Percentiles rank a stretch among this genome's conserved stretches.
Evolutionary conservation across 2,797 vertebrate species (phyloP).

Genomic region (Sebastes hopkinsi): DNA sequence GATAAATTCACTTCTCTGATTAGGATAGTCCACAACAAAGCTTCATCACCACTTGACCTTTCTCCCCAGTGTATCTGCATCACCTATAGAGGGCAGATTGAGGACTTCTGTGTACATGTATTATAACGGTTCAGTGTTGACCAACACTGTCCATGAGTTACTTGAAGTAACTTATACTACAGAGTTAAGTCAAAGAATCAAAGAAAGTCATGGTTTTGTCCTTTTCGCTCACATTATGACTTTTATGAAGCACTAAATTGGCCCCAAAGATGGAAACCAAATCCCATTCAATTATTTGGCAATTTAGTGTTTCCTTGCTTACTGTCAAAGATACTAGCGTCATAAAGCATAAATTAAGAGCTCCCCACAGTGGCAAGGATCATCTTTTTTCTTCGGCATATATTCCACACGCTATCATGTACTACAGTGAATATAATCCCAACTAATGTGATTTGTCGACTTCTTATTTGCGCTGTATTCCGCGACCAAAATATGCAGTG

Average conservation of each 20-base stretch:
- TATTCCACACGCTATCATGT: accelerated
- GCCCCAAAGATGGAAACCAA: not conserved
- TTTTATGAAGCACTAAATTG: not conserved
- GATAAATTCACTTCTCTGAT: not conserved
- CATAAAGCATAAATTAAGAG: not conserved
- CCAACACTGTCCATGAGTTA: not conserved
- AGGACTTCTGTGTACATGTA: not conserved
- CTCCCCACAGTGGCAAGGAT: accelerated
- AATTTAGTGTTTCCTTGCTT: not conserved
- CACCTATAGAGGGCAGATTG: slow-evolving; percentile 56
- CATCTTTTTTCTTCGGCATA: not conserved
- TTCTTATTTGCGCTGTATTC: not conserved
- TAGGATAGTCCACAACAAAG: not conserved
- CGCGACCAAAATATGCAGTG: not conserved
- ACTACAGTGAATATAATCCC: accelerated
- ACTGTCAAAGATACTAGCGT: accelerated
- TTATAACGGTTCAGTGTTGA: slow-evolving; percentile 43
- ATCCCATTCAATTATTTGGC: not conserved
- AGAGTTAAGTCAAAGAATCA: not conserved
- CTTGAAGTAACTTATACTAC: not conserved
- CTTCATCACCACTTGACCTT: not conserved
- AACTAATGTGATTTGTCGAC: not conserved
- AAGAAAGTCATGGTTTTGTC: not conserved
- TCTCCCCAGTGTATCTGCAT: not conserved
- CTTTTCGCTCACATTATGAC: not conserved